Conservation (phyloP, 2,797 vertebrate genomes). For the Enteromius unitaeniatus region DNA sequence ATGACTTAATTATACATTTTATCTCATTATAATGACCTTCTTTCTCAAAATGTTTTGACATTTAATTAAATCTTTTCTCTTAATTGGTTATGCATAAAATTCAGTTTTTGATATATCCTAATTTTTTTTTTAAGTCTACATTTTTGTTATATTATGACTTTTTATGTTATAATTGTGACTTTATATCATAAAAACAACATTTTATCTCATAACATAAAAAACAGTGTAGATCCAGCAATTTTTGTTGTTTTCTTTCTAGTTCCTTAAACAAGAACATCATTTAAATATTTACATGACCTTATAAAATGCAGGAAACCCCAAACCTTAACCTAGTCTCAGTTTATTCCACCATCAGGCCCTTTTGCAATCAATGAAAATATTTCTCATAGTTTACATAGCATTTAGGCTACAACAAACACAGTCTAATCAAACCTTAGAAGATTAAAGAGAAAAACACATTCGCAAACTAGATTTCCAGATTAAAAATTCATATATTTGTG, state of each 20-base stretch:
- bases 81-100: not conserved
- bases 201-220: too few relatives aligned
- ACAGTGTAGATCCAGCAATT: too few relatives aligned
- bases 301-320: constrained; percentile 8
- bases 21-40: not conserved
- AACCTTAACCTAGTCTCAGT: not conserved
- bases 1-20: not conserved
- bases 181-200: not conserved
- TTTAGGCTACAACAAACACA: not conserved
- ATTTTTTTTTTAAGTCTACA: too few relatives aligned
- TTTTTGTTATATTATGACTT: too few relatives aligned
- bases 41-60: not conserved
- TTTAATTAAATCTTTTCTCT: not conserved
- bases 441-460: not conserved
- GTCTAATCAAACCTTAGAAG: not conserved
- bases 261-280: too few relatives aligned
- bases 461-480: not conserved
- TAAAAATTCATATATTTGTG: constrained; percentile 29
- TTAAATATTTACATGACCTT: too few relatives aligned
- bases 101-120: not conserved
- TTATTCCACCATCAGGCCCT: not conserved
- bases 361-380: not conserved
- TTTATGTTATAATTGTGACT: not conserved
- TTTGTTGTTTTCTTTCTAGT: too few relatives aligned
- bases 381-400: not conserved